Percentiles rank a stretch among this genome's conserved stretches.
phyloP scores from a whole-genome alignment of 2,888 invertebrate genomes.

The Agrochola circellaris region DNA sequence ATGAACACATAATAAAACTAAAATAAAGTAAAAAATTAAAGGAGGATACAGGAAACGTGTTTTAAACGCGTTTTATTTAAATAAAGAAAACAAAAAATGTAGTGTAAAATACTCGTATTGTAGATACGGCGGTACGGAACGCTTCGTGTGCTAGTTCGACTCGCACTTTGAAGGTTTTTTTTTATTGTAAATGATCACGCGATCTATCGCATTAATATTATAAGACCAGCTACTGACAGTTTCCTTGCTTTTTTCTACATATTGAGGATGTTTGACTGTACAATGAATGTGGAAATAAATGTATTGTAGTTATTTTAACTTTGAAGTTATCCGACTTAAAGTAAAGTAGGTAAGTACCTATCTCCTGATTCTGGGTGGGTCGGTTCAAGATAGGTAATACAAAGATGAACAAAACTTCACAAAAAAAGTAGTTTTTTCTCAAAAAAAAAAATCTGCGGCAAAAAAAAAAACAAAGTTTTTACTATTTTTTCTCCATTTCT shows the following conservation, averaged over 20 bases:
- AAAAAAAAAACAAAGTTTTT: too few relatives aligned
- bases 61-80: neutral
- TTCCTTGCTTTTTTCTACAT: slow-evolving; percentile 24
- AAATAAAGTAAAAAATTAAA: neutral
- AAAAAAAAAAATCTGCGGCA: neutral
- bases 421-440: neutral
- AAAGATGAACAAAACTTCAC: neutral
- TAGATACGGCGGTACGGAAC: neutral
- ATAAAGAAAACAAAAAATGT: too few relatives aligned
- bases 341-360: neutral
- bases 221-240: slow-evolving; percentile 42
- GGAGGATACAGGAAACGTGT: neutral
- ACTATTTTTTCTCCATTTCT: neutral
- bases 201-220: slow-evolving; percentile 33
- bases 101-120: too few relatives aligned
- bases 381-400: neutral
- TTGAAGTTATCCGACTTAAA: slow-evolving; percentile 13
- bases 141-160: too few relatives aligned
- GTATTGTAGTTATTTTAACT: slow-evolving; percentile 28
- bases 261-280: slow-evolving; percentile 8
- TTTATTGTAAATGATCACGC: slow-evolving; percentile 52
- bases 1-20: neutral
- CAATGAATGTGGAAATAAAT: neutral
- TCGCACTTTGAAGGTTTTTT: slow-evolving; percentile 5
- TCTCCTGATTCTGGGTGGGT: too few relatives aligned